Conservation (phyloP, 2,113 vertebrate species). For the Pedionomus torquatus region DNA sequence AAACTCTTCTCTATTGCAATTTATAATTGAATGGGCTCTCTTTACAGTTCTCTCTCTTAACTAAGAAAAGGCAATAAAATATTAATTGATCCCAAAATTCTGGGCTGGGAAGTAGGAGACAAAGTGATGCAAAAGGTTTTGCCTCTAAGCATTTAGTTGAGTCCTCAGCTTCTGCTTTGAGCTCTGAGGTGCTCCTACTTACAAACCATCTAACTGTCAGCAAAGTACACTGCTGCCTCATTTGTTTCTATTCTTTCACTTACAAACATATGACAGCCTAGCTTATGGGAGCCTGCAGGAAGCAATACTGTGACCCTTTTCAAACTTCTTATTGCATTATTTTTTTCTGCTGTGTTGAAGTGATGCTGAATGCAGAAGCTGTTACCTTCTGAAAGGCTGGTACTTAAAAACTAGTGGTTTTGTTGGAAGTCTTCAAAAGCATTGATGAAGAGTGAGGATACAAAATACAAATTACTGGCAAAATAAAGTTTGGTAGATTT, state of each 20-base stretch:
- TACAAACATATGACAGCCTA: not conserved
- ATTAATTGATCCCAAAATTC: not conserved
- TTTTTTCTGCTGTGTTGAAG: not conserved
- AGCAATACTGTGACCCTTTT: not conserved
- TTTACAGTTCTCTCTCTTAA: not conserved
- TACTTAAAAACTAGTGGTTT: not conserved
- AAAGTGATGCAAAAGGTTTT: not conserved
- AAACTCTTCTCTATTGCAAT: not conserved
- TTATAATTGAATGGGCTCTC: not conserved
- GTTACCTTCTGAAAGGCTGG: not conserved
- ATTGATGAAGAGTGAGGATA: not conserved
- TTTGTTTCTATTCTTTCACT: not conserved
- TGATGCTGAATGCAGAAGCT: not conserved
- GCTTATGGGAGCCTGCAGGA: not conserved
- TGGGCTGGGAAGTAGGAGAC: not conserved
- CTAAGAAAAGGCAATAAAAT: not conserved
- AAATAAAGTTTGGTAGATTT: not conserved
- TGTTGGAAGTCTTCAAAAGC: not conserved
- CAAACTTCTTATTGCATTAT: not conserved
- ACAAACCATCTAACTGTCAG: not conserved
- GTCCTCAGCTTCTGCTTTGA: not conserved
- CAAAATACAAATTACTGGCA: not conserved
- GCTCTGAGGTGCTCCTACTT: not conserved
- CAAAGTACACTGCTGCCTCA: not conserved
- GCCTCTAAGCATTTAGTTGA: not conserved